Percentiles rank a stretch among this genome's conserved stretches.
Conservation (phyloP, 2,797 vertebrate species). For the Cetoscarus ocellatus region DNA sequence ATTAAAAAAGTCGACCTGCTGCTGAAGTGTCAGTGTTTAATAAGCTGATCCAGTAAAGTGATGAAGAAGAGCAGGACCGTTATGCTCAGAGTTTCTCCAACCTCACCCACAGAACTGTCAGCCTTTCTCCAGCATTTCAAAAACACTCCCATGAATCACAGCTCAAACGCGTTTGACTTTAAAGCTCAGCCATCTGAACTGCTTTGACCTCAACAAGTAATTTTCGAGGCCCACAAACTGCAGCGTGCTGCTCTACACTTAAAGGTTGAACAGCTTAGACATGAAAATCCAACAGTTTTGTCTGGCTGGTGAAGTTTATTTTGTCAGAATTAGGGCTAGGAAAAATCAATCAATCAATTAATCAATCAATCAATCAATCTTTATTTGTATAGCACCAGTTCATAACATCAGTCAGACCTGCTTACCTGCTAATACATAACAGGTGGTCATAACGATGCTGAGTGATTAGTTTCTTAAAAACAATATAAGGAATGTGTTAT, state of each 20-base stretch:
- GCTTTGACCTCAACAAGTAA: background rate
- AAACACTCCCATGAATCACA: background rate
- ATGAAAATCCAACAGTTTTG: no score
- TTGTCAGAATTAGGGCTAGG: background rate
- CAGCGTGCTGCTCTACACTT: background rate
- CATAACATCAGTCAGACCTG: no score
- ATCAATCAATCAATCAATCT: no score
- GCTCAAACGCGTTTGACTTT: background rate
- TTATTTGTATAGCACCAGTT: no score
- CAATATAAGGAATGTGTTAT: no score
- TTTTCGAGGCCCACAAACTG: background rate
- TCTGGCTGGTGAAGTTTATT: background rate
- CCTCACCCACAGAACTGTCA: background rate
- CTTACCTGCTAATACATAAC: no score
- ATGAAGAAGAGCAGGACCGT: background rate
- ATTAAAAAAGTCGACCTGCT: background rate
- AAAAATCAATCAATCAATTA: no score
- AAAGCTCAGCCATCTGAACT: background rate
- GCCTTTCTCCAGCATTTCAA: background rate
- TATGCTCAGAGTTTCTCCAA: background rate
- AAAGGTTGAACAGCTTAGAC: background rate
- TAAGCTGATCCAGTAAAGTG: background rate
- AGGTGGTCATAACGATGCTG: no score
- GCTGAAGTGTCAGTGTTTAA: background rate
- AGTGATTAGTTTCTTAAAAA: no score